Base-by-base conservation (phyloP, 1,140 invertebrate species). In the Zaprionus capensis region DNA sequence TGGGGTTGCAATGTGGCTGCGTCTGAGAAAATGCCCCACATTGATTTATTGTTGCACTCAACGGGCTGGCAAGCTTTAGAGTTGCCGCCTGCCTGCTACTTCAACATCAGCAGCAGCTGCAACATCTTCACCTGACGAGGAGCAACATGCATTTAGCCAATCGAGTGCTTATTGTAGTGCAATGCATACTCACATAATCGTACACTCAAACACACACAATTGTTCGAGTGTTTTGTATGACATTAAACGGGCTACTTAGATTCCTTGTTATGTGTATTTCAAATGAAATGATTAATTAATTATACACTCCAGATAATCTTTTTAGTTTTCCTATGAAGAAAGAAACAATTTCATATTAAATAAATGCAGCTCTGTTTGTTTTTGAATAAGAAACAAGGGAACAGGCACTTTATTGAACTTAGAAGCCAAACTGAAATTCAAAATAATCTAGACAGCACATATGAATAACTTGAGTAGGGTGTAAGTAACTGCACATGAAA, bases 1-100 rank as follows among this genome's bases (percentile, higher is more conserved):
- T 65, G 61, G 70, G 46, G 46, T 26, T 41, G 46, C 65, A 68
- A 17, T 38, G 34, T 49, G 41, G 70, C 38, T 58, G 68, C 64
- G 55, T 28, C 80, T 67, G 58, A 78, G 78, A 88, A 80, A 87
- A 83, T 88, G 84, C 65, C 78, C 84, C 78, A 66, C 81, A 81
- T 81, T 87, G 84, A 87, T 87, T 87, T 87, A 87, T 87, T 78
- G 81, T 76, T 67, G 84, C 81, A 76, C 84, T 88, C 80, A 77
- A 59, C 70, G 63, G 71, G 77, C 56, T 80, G 65, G 62, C 59
- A 49, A 68, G 49, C 41, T 62, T 44, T 41, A 9, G 28, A 31
- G 63, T 67, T 75, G 80, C 74, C 26, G 65, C 63, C 62, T 63
- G 55, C 62, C 67, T 61, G 80, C 51, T 75, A 57, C 68, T 68